Base-by-base conservation (phyloP, 2,113 vertebrate species). In the Perognathus longimembris region DNA sequence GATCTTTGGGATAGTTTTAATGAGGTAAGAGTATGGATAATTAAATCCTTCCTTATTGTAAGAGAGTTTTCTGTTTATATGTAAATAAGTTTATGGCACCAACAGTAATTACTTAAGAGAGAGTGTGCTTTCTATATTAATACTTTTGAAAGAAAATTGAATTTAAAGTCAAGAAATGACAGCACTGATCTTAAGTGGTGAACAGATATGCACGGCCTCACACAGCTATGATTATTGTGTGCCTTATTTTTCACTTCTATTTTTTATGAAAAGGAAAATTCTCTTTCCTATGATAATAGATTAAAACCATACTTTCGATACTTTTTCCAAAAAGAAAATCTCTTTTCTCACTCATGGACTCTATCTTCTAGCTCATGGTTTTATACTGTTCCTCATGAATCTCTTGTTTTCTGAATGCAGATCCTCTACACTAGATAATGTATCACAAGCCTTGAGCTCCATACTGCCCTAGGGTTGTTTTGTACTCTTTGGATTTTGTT, bases 1-100 rank as follows among this genome's bases (percentile, higher is more conserved):
- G 98, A 99, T 89, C 97, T 99, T 24, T 99, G 99, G 99, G 98
- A 99, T 95, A 99, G 98, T 96, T 98, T 99, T 91, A 99, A 98
- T 88, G 96, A 98, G 98, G 99, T 99, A 95, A 84, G 82, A 42
- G 1, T n/a, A 94, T 89, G 15, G 3, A 32, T 64, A 69, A 1
- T 4, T 64, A 57, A 71, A 2, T 74, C 15, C n/a, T 73, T 61
- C 54, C 30, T 76, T 81, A 85, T 61, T 85, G 2, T 71, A 66
- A 77, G 32, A 71, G 21, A 30, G 57, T 10, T 40, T 45, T 81
- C 17, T 81, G 38, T 85, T 61, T 84, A 40, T 76, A 36, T 89
- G 12, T 82, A 85, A 78, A 30, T 89, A 94, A 64, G 15, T 67
- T 45, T 63, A 0, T 76, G 34, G 12, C 70, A 85, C 28, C 71